Evolutionary conservation across 1,140 invertebrate species (phyloP), one percentile per base, ranked within the genome.

Genomic region (Parasteatoda tepidariorum): DNA sequence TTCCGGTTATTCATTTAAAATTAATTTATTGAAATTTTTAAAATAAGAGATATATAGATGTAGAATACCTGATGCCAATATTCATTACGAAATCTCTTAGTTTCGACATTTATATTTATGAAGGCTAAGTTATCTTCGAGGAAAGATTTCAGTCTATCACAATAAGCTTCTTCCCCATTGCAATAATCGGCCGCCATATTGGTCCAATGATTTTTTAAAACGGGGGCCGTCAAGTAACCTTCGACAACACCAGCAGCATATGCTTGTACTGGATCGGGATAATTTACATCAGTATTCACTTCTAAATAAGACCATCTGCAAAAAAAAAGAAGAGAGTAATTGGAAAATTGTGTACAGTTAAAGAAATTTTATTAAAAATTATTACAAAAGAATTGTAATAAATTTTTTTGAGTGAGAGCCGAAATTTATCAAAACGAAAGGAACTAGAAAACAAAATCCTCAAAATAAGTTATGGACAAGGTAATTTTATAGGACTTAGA

Each of bases 201-300:
- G 86, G 92, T 89, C 91, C 94, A 94, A 87, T 95, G 94, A 86
- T 93, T 92, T 87, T 94, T 92, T 71, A 97, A 96, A 31, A 96
- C 90, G 85, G 94, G 92, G 92, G 93, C 94, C 3, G 94, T 95
- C 0, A 95, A 87, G 33, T 92, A 93, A 0, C 95, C 96, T 89
- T 97, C 96, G 0, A 95, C 90, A n/a, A 95, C 90, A 9, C 96
- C 96, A n/a, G 96, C 95, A 2, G 94, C 93, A 88, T 94, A 96
- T 0, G 95, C 95, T 90, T 97, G 96, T 7, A 94, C 91, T 84
- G 92, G 91, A 88, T 90, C 88, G 0, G 85, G 67, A 88, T 93
- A 94, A 1, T 91, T 90, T 55, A 90, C 88, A 83, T 94, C 92
- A 6, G 94, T 94, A 89, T 94, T 93, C 67, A 96, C 92, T 90